Conservation (phyloP, 2,888 invertebrate genomes). For the Hirtodrosophila duncani region DNA sequence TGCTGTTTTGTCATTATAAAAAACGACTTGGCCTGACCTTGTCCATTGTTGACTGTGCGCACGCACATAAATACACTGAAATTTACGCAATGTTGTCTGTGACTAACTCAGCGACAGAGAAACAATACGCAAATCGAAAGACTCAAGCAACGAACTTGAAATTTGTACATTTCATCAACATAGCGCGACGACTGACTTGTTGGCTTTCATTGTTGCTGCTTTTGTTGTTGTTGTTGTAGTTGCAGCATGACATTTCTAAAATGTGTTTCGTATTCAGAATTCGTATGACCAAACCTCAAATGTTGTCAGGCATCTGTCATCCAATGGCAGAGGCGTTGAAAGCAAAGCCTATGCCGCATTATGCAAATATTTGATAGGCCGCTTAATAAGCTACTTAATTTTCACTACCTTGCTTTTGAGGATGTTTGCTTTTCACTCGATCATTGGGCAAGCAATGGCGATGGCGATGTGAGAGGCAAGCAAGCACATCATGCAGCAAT, state of each 20-base stretch:
- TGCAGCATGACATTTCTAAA: slow-evolving; percentile 49
- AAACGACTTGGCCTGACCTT: slow-evolving; percentile 64
- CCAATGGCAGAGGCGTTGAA: neutral
- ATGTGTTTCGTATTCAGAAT: slow-evolving; percentile 50
- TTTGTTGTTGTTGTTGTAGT: slow-evolving; percentile 16
- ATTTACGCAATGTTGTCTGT: slow-evolving; percentile 60
- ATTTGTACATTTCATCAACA: slow-evolving; percentile 58
- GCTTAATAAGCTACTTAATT: slow-evolving; percentile 44
- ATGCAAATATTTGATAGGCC: slow-evolving; percentile 49
- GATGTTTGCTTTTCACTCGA: slow-evolving; percentile 36
- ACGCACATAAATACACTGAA: slow-evolving; percentile 31
- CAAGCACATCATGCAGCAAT: slow-evolving; percentile 9
- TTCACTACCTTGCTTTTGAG: slow-evolving; percentile 24
- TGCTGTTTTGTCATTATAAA: slow-evolving; percentile 61
- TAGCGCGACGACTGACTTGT: neutral
- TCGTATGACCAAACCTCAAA: slow-evolving; percentile 32
- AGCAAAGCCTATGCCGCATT: slow-evolving; percentile 21
- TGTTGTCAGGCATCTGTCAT: slow-evolving; percentile 18
- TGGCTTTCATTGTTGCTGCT: slow-evolving; percentile 11
- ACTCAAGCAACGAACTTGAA: slow-evolving; percentile 70
- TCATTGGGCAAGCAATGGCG: slow-evolving; percentile 34
- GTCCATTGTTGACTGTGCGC: slow-evolving; percentile 62
- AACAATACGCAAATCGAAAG: slow-evolving; percentile 60
- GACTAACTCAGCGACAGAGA: slow-evolving; percentile 46
- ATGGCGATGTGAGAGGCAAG: neutral